Percentiles rank a stretch among this genome's conserved stretches.
Evolutionary conservation across 2,113 vertebrate genomes (phyloP).

Genomic region (Shinisaurus crocodilurus): DNA sequence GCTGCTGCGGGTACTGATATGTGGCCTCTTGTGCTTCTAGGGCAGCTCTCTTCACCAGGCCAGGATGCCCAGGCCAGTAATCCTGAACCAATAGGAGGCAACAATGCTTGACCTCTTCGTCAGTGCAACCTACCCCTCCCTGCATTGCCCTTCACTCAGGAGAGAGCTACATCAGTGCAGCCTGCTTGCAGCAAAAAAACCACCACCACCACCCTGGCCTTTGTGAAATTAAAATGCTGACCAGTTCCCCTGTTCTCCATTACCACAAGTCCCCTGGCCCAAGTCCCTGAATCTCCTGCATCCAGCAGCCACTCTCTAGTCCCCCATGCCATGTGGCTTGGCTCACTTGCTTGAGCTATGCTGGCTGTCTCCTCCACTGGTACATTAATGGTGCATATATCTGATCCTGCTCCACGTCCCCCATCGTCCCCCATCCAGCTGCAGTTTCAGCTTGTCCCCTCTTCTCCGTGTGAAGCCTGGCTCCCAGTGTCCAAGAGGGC

Average conservation of each 20-base stretch:
- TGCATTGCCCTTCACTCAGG: neutral
- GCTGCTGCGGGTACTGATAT: neutral
- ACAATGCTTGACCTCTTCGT: neutral
- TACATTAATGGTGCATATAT: neutral
- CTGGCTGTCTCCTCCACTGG: neutral
- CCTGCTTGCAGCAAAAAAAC: neutral
- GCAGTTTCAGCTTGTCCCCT: neutral
- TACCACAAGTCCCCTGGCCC: no score
- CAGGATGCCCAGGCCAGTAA: neutral
- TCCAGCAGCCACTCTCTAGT: neutral
- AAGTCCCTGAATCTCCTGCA: neutral
- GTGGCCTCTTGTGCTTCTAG: neutral
- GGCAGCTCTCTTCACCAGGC: neutral
- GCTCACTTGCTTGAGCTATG: neutral
- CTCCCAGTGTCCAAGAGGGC: neutral
- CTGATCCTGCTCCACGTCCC: neutral
- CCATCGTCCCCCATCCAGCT: neutral
- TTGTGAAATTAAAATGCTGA: neutral
- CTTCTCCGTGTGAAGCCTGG: neutral
- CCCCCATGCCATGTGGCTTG: neutral
- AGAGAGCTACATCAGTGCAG: neutral
- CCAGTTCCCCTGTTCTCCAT: neutral
- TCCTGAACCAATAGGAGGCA: neutral
- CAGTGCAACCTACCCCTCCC: neutral
- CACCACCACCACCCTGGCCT: neutral